phyloP scores from a whole-genome alignment of 2,888 invertebrate species.

The Scaptodrosophila latifasciaeformis region DNA sequence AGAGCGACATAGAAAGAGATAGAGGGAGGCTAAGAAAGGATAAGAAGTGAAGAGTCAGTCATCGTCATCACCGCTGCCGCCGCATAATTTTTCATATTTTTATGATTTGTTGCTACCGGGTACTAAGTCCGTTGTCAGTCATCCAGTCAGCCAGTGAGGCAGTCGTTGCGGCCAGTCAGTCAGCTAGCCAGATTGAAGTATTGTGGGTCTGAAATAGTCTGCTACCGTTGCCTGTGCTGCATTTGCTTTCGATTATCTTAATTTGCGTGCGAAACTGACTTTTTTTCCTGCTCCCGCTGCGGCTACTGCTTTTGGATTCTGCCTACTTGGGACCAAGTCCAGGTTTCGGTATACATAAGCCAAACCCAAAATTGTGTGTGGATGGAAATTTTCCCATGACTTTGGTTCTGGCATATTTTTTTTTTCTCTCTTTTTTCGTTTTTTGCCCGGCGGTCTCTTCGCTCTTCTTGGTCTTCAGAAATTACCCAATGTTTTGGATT shows the following conservation, averaged over 20 bases:
- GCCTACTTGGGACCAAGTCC: constrained; percentile 11
- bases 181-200: constrained; percentile 31
- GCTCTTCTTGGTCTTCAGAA: constrained; percentile 44
- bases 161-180: background rate
- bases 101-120: constrained; percentile 69
- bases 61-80: constrained; percentile 40
- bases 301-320: constrained; percentile 6
- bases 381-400: constrained; percentile 67
- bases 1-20: too few species aligned
- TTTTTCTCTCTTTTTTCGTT: constrained; percentile 43
- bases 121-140: constrained; percentile 60
- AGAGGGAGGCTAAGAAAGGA: too few species aligned
- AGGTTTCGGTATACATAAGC: constrained; percentile 56
- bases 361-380: constrained; percentile 68
- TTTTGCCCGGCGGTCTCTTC: constrained; percentile 60
- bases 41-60: too few species aligned
- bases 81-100: constrained; percentile 67
- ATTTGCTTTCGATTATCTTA: constrained; percentile 73
- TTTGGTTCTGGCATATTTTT: constrained; percentile 40
- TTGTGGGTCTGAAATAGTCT: constrained; percentile 45
- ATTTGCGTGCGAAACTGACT: constrained; percentile 73
- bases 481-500: constrained; percentile 59
- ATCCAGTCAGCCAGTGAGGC: background rate
- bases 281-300: constrained; percentile 40
- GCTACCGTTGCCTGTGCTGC: constrained; percentile 51